Evolutionary conservation across 2,113 vertebrate species (phyloP).

Genomic region (Zosterops borbonicus): DNA sequence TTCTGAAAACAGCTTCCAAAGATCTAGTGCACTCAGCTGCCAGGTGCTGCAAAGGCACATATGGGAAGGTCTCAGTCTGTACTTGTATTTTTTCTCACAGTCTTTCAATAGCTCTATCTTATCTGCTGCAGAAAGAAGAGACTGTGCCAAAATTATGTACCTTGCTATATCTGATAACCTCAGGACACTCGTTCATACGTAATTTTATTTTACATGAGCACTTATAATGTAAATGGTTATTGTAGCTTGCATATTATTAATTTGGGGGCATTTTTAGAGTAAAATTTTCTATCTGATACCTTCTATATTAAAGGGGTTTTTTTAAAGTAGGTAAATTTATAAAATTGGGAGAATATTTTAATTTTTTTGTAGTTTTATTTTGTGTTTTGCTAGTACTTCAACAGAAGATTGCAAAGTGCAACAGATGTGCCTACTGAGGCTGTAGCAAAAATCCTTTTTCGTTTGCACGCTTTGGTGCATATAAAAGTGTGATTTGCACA

Average conservation of each 20-base stretch:
- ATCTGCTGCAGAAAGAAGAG: not conserved
- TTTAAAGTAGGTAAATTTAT: not conserved
- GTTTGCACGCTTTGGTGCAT: not conserved
- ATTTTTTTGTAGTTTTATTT: not conserved
- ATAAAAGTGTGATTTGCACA: not conserved
- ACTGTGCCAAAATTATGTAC: not conserved
- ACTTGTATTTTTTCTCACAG: not conserved
- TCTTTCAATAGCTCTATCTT: not conserved
- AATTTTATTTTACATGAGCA: not conserved
- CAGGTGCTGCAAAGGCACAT: not conserved
- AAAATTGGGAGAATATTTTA: not conserved
- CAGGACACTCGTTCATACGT: not conserved
- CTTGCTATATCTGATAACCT: not conserved
- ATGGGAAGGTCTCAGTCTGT: not conserved
- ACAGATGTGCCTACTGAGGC: not conserved
- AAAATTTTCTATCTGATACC: not conserved
- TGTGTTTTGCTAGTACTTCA: not conserved
- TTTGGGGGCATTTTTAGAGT: not conserved
- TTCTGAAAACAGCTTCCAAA: not conserved
- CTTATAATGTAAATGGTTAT: not conserved
- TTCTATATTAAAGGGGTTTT: not conserved
- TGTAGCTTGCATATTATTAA: not conserved
- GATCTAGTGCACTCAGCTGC: not conserved
- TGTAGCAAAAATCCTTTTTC: not conserved
- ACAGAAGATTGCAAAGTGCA: not conserved